Conservation (phyloP, 2,113 vertebrate species). For the Toxotes chatareus region DNA sequence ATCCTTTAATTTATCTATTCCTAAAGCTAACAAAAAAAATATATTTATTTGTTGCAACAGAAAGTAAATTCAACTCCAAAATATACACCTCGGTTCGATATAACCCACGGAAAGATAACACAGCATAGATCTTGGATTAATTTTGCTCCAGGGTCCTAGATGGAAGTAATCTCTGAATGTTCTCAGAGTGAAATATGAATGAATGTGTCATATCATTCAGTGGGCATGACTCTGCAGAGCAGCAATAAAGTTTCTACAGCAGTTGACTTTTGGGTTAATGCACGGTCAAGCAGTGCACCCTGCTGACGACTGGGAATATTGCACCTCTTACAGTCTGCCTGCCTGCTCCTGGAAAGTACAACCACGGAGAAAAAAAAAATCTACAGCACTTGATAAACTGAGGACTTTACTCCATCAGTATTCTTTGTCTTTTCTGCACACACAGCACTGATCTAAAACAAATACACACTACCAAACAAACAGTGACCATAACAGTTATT, state of each 20-base stretch:
- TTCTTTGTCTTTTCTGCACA: constrained; percentile 2
- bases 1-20: constrained; percentile 14
- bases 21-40: constrained; percentile 8
- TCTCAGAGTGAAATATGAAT: constrained; percentile 71
- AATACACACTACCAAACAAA: constrained; percentile 23
- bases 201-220: constrained; percentile 60
- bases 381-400: background rate
- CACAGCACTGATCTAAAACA: constrained; percentile 6
- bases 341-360: background rate
- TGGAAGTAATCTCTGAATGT: constrained; percentile 47
- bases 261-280: constrained; percentile 5
- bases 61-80: constrained; percentile 23
- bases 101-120: constrained; percentile 33
- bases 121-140: constrained; percentile 33
- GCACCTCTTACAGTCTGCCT: background rate
- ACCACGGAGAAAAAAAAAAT: background rate
- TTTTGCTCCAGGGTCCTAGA: constrained; percentile 36
- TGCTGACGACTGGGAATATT: constrained; percentile 25
- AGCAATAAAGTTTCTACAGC: constrained; percentile 29
- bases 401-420: constrained; percentile 8
- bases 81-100: background rate
- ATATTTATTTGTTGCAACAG: constrained; percentile 12
- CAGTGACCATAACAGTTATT: constrained; percentile 6
- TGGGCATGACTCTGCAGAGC: constrained; percentile 70
- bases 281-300: constrained; percentile 66